Evolutionary conservation across 2,113 vertebrate genomes (phyloP), one percentile per base, ranked within the genome.

Genomic region (Neopipo cinnamomea): DNA sequence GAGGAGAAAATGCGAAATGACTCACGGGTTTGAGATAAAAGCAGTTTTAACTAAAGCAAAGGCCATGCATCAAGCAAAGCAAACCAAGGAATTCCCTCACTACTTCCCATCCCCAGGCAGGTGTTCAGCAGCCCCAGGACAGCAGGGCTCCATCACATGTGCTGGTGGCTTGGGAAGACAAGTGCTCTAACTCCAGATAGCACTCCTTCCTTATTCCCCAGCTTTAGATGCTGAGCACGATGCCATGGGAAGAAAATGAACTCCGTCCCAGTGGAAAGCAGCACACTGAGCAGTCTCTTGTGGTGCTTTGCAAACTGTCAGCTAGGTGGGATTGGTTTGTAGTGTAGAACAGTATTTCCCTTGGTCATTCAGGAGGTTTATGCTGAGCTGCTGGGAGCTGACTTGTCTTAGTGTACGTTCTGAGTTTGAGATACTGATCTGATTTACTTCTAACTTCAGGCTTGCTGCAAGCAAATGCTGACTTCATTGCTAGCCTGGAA

Each of bases 401-500:
- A 23, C 5, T 55, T 65, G 10, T 49, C 5, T 76, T 78, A 25
- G 12, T 42, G 44, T 76, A 5, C 16, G 18, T 62, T 76, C 31
- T 74, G 67, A n/a, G 25, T 63, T 41, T 49, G n/a, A 80, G 33
- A 80, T 74, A 92, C 47, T 95, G 22, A 93, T 42, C 50, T 74
- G 12, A 19, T 74, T 53, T 78, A 2, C 87, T 83, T 91, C 56
- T 81, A 15, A 86, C 31, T 97, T 53, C 93, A 98, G 98, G 89
- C 88, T 55, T 75, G 24, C 67, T 97, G 25, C 96, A 89, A 47
- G 97, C 97, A 77, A 95, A 96, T 81, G 52, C 95, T 70, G 97
- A 97, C 47, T 91, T 97, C 41, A 95, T 98, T 65, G 95, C 97
- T 22, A 89, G 96, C 21, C 81, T 98, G 95, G 97, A 52, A 28